Evolutionary conservation across 64 coral and sea anemone genomes (phyloP).

Genomic region (Porites australiensis): DNA sequence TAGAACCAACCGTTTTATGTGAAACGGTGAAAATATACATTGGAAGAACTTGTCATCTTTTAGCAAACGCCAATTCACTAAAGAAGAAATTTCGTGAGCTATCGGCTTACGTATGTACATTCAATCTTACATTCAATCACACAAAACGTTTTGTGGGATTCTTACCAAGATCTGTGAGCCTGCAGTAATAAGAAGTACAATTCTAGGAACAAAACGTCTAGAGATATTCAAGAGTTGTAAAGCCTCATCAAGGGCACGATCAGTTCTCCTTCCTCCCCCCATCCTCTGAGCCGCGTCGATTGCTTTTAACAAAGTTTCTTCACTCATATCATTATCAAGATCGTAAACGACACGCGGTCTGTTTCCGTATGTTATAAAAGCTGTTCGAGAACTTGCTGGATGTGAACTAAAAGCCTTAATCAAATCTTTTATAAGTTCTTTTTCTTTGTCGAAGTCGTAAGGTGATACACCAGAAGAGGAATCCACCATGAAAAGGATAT

Average conservation of each 20-base stretch:
- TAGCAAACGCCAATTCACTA: too few species aligned
- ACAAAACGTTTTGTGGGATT: neutral
- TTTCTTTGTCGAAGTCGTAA: conserved; percentile 32
- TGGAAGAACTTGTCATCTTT: too few species aligned
- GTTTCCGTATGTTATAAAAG: conserved; percentile 56
- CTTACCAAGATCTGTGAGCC: conserved; percentile 38
- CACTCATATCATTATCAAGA: conserved; percentile 10
- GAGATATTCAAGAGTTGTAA: conserved; percentile 12
- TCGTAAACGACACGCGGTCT: conserved; percentile 12
- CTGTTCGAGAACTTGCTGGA: neutral
- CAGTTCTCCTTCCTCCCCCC: conserved; percentile 41
- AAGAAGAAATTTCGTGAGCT: too few species aligned
- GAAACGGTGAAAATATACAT: too few species aligned
- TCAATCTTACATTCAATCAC: too few species aligned
- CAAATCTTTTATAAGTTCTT: conserved; percentile 44
- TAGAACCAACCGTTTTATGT: too few species aligned
- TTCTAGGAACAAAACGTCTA: neutral
- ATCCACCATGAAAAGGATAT: conserved; percentile 54
- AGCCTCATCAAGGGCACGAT: conserved; percentile 34
- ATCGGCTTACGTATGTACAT: too few species aligned
- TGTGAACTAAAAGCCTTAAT: conserved; percentile 7
- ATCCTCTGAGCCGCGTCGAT: conserved; percentile 29
- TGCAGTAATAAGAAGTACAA: conserved; percentile 46
- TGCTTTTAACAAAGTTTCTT: neutral
- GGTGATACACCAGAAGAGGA: conserved; percentile 44